Evolutionary conservation across 1,140 invertebrate genomes (phyloP).

Genomic region (Microplitis mediator): DNA sequence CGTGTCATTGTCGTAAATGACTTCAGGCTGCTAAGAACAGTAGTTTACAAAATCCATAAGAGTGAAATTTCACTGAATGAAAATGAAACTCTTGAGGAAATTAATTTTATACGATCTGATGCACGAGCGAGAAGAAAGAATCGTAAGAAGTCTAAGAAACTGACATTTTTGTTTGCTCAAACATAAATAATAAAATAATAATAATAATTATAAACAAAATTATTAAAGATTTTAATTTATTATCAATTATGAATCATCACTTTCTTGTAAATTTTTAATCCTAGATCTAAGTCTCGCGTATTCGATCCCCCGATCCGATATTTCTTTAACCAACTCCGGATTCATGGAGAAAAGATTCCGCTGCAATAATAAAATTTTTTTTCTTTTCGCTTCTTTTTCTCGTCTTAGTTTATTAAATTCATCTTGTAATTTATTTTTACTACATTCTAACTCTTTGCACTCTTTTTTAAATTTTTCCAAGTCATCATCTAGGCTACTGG

Average conservation of each 20-base stretch:
- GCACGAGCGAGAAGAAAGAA: not conserved
- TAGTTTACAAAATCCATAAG: conserved; percentile 33
- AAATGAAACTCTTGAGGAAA: not conserved
- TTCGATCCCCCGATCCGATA: not conserved
- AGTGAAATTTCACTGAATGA: not conserved
- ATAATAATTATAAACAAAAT: too few relatives aligned
- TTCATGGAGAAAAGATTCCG: conserved; percentile 11
- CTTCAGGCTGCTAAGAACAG: conserved; percentile 38
- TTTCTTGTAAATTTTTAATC: conserved; percentile 23
- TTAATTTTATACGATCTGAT: not conserved
- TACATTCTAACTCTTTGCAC: not conserved
- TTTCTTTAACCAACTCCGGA: conserved; percentile 18
- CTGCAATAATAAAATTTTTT: not conserved
- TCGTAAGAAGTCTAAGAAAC: too few relatives aligned
- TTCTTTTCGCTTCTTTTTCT: conserved; percentile 9
- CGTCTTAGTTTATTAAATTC: not conserved
- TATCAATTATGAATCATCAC: not conserved
- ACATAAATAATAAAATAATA: too few relatives aligned
- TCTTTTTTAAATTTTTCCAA: not conserved
- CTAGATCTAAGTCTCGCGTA: not conserved
- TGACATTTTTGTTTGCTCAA: too few relatives aligned
- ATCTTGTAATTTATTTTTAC: not conserved
- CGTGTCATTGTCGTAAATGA: conserved; percentile 34
- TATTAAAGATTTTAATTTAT: too few relatives aligned
- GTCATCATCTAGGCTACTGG: conserved; percentile 1